Evolutionary conservation across 30 jellyfish, hydroid and myxozoan species (phyloP), one percentile per base, ranked within the genome.

Genomic region (Pseudorhiza aurosa): DNA sequence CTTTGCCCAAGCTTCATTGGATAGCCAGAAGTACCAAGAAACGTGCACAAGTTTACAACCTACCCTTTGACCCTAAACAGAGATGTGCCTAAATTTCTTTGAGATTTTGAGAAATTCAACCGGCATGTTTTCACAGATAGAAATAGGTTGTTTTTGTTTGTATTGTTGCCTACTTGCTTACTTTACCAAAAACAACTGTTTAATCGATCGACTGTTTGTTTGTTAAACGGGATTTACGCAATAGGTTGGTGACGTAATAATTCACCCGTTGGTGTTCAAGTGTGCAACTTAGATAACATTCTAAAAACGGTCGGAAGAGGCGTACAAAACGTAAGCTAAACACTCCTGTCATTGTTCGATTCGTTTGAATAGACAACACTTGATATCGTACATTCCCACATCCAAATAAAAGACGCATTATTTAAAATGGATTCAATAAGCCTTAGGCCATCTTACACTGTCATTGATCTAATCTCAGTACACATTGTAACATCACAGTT

Each of bases 271-370:
- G 35, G 31, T 30, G 14, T 14, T 5, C 35, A 56, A 30, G 77
- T 31, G 24, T 11, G 77, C 77, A n/a, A 25, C 56, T 24, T 6
- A 21, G 59, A 58, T 37, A 2, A 30, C 19, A 14, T 35, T 64
- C 35, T 42, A 27, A 14, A 58, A 5, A 24, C 40, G 36, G 2
- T 42, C 77, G 77, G 77, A 64, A 64, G 77, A 42, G 77, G 77
- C 35, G 77, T 1, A 42, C 77, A 64, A 33, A 24, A n/a, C 39
- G 17, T 27, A n/a, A 53, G 35, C 36, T 31, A 24, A 64, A 33
- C 59, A 64, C 77, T 42, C 77, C 56, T 7, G 32, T 19, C 30
- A 21, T 24, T 64, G 50, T 42, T 0, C 25, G 3, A 30, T 35
- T 22, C 15, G 77, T 64, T 64, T 64, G 18, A 30, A 64, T 33